Evolutionary conservation across 1,140 invertebrate species (phyloP), one percentile per base, ranked within the genome.

Genomic region (Drosophila ananassae): DNA sequence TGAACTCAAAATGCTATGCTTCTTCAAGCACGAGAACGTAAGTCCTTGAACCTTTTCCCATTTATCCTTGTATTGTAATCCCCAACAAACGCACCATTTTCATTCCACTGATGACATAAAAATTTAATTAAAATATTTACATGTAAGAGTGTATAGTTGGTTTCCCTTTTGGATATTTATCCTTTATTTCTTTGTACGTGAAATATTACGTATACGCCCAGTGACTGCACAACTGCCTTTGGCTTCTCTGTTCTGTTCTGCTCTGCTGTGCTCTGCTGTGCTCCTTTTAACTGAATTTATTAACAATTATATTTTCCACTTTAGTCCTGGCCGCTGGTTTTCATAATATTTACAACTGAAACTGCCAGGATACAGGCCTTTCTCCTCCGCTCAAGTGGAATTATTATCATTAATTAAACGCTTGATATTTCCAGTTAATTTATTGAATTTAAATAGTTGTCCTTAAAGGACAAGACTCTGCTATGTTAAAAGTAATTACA

Each of bases 21-120:
- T 98, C 93, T 99, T 99, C 94, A 98, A 99, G 94, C 98, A 99
- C 93, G 98, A 99, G 93, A 99, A 99, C 93, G 98, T 99, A 94
- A 87, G 83, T 87, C 57, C 17, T 10, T 47, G 58, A 37, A 32
- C 8, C 17, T 17, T 17, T 17, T 17, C 17, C 22, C 7, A 41
- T 34, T 52, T 25, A 55, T 50, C 34, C 21, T 37, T 24, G 21
- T 17, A n/a, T 51, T 32, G 10, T 25, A 5, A 6, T 12, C 8
- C 21, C 4, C 6, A 17, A 22, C 24, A 22, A 8, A 68, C 2
- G 48, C 32, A 47, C 61, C 50, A 28, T 67, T 53, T 51, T 53
- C 62, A 54, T 83, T 84, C 62, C 66, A 32, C 62, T 73, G 75
- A 69, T 74, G 58, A 48, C 63, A 78, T 54, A 47, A 54, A 75